phyloP scores from a whole-genome alignment of 2,888 invertebrate species.

The Pristionchus japonicus region DNA sequence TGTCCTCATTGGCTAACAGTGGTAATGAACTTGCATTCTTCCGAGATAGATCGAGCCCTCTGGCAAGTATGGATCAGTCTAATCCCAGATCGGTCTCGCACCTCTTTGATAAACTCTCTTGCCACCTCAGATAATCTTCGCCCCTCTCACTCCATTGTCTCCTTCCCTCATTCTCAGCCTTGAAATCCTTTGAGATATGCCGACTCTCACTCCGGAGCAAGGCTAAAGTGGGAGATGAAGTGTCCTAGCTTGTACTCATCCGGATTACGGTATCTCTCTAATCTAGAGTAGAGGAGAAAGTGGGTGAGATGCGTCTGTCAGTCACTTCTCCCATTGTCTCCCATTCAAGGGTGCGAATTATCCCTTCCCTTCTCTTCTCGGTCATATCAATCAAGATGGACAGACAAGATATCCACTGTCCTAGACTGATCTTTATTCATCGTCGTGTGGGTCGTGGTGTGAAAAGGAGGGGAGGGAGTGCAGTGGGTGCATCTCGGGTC shows the following conservation, averaged over 20 bases:
- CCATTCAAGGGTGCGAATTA: constrained; percentile 13
- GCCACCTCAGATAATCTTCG: constrained; percentile 13
- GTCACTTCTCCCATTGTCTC: constrained; percentile 30
- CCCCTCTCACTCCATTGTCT: constrained; percentile 22
- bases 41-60: background rate
- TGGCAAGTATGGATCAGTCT: background rate
- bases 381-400: constrained; percentile 32
- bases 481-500: background rate
- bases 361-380: constrained; percentile 12
- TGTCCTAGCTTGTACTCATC: background rate
- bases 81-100: background rate
- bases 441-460: background rate
- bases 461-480: no score
- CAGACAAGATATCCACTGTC: background rate
- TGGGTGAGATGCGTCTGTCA: constrained; percentile 27
- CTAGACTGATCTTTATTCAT: constrained; percentile 38
- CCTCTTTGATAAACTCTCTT: background rate
- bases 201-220: background rate
- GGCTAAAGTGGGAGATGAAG: background rate
- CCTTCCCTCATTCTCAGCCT: constrained; percentile 31
- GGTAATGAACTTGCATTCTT: background rate
- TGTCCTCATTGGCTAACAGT: background rate
- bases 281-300: background rate
- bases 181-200: background rate
- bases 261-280: constrained; percentile 19